These are phyloP conservation scores for Caenorhabditis imperialis DNA, from an alignment of 2,888 invertebrate genomes.

Conservation along the genomic window DNA sequence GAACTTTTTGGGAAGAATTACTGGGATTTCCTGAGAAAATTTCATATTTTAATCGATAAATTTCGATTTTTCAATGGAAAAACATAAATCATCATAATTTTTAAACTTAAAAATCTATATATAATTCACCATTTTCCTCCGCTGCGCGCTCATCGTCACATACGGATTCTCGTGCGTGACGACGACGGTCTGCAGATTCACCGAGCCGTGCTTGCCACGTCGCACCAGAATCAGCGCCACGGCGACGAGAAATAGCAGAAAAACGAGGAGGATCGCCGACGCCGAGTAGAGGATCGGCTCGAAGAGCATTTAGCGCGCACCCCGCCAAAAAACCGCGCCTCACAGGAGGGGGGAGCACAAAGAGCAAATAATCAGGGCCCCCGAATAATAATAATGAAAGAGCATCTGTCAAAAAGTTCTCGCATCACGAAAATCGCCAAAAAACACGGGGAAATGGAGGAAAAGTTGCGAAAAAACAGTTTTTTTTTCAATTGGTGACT, in stretches of 20 bases:
- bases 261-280: conserved; percentile 22
- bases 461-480: too few relatives aligned
- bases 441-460: too few relatives aligned
- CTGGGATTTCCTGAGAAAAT: conserved; percentile 46
- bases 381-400: too few relatives aligned
- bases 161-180: conserved; percentile 49
- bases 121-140: conserved; percentile 16
- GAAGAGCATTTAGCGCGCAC: conserved; percentile 39
- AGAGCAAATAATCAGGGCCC: too few relatives aligned
- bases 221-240: conserved; percentile 18
- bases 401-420: conserved; percentile 4
- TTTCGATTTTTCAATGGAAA: too few relatives aligned
- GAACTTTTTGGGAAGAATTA: conserved; percentile 49
- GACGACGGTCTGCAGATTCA: conserved; percentile 46
- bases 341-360: conserved; percentile 8
- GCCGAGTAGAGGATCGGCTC: conserved; percentile 37
- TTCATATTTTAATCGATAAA: background rate
- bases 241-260: conserved; percentile 29
- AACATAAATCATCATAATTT: too few relatives aligned
- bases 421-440: background rate
- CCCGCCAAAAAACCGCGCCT: conserved; percentile 21
- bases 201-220: conserved; percentile 29
- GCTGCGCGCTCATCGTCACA: conserved; percentile 42
- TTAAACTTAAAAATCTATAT: too few relatives aligned
- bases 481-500: background rate